phyloP scores from a whole-genome alignment of 2,113 vertebrate species.

The Andinoacara biseriatus region DNA sequence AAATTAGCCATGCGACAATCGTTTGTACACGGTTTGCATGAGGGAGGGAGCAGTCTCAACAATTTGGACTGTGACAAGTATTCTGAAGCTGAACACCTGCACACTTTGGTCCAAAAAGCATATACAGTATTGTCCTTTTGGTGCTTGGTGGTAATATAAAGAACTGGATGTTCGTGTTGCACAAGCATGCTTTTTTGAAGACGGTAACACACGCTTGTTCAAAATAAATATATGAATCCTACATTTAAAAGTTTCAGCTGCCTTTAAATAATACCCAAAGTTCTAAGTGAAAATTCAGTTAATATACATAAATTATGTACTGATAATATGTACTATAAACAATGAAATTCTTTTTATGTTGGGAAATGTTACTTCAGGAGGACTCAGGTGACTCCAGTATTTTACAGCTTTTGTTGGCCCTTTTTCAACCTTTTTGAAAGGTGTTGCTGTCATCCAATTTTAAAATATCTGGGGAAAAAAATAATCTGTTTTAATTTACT shows the following conservation, averaged over 20 bases:
- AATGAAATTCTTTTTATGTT: rapidly evolving
- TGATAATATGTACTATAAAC: not conserved
- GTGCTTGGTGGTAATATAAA: not conserved
- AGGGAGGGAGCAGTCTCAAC: not conserved
- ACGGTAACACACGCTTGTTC: not conserved
- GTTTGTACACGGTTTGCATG: not conserved
- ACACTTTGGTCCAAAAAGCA: too few species aligned
- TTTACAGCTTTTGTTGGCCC: not conserved
- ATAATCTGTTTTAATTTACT: not conserved
- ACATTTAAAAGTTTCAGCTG: not conserved
- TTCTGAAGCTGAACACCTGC: not conserved
- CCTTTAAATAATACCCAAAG: not conserved
- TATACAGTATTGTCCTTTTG: rapidly evolving
- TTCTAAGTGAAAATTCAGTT: not conserved
- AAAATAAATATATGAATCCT: not conserved
- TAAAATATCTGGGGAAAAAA: not conserved
- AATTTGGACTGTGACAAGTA: not conserved
- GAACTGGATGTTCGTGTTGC: not conserved
- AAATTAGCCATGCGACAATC: not conserved
- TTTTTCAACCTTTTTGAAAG: not conserved
- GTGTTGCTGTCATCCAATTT: not conserved
- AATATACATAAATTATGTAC: not conserved
- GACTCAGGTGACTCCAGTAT: not conserved
- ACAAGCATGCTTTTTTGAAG: not conserved
- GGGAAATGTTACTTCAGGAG: not conserved